A percentile compares a stretch with the other conserved stretches of the same genome.
These are phyloP conservation scores for Coleophora flavipennella DNA, from an alignment of 2,888 invertebrate species.

Conservation along the genomic window DNA sequence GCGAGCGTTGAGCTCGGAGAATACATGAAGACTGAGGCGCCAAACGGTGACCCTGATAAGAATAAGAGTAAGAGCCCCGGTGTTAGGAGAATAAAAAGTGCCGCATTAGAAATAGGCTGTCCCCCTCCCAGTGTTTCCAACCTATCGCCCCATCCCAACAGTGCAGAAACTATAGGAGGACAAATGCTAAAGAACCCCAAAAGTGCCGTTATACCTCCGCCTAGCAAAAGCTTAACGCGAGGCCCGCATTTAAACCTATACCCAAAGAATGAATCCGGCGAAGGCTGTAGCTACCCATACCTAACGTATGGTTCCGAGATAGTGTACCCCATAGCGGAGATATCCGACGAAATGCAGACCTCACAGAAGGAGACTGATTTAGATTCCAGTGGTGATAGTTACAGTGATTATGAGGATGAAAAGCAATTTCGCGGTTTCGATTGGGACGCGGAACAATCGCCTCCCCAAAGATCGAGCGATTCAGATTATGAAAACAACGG, in stretches of 20 bases:
- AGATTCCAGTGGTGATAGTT: conserved; percentile 73
- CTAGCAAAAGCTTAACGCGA: conserved; percentile 78
- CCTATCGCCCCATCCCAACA: conserved; percentile 85
- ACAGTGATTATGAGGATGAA: conserved; percentile 75
- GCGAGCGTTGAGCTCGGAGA: conserved; percentile 67
- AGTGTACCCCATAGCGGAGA: conserved; percentile 88
- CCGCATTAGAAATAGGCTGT: conserved; percentile 80
- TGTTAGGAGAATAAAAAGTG: conserved; percentile 79
- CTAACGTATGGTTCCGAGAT: conserved; percentile 81
- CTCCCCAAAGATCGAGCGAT: conserved; percentile 70
- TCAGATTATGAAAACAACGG: conserved; percentile 80
- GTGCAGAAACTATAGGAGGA: conserved; percentile 82
- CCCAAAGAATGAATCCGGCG: conserved; percentile 76
- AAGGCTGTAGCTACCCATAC: conserved; percentile 82
- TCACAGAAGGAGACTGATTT: conserved; percentile 76
- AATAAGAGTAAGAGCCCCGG: conserved; percentile 73
- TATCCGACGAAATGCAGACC: conserved; percentile 83
- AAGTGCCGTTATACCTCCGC: conserved; percentile 76
- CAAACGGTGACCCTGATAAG: conserved; percentile 52
- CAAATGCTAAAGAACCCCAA: conserved; percentile 78
- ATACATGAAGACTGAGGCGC: conserved; percentile 67
- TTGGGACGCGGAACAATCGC: conserved; percentile 63
- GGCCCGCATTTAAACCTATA: conserved; percentile 81
- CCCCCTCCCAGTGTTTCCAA: conserved; percentile 79
- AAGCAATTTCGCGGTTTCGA: conserved; percentile 68